These are phyloP conservation scores for Priocnemis perturbator DNA, from an alignment of 2,888 invertebrate genomes.

Conservation along the genomic window DNA sequence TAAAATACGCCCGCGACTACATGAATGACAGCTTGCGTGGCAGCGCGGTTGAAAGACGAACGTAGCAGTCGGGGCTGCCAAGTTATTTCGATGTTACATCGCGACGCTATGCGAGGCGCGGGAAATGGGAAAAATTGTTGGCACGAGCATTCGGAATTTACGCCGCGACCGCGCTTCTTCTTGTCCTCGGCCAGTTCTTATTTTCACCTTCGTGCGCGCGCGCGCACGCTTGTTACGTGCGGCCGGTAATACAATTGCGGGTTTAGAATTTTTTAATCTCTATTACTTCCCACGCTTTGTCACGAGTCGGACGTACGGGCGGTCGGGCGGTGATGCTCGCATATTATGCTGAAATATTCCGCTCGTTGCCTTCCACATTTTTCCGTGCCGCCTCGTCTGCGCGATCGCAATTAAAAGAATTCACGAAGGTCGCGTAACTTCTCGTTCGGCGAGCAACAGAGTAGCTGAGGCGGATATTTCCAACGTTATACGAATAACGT, in stretches of 20 bases:
- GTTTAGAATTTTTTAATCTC: too few relatives aligned
- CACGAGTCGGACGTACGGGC: too few relatives aligned
- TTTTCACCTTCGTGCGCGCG: not conserved
- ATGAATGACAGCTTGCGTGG: not conserved
- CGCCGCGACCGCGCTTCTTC: not conserved
- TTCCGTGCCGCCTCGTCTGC: too few relatives aligned
- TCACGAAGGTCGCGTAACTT: not conserved
- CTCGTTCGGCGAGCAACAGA: not conserved
- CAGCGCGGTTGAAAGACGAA: constrained; percentile 7
- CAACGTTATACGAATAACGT: too few relatives aligned
- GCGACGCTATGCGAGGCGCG: constrained; percentile 8
- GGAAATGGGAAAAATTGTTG: constrained; percentile 28
- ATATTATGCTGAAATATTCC: too few relatives aligned
- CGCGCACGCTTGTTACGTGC: too few relatives aligned
- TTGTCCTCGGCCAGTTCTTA: not conserved
- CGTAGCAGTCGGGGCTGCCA: constrained; percentile 13
- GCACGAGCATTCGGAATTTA: constrained; percentile 22
- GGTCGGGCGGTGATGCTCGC: too few relatives aligned
- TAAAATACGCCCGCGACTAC: too few relatives aligned
- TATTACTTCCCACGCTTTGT: too few relatives aligned
- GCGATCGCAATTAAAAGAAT: too few relatives aligned
- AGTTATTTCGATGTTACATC: constrained; percentile 17
- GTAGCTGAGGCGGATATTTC: not conserved
- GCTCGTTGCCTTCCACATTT: too few relatives aligned
- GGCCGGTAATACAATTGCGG: not conserved